Evolutionary conservation across 2,797 vertebrate genomes (phyloP), one percentile per base, ranked within the genome.

Genomic region (Lophius americanus): DNA sequence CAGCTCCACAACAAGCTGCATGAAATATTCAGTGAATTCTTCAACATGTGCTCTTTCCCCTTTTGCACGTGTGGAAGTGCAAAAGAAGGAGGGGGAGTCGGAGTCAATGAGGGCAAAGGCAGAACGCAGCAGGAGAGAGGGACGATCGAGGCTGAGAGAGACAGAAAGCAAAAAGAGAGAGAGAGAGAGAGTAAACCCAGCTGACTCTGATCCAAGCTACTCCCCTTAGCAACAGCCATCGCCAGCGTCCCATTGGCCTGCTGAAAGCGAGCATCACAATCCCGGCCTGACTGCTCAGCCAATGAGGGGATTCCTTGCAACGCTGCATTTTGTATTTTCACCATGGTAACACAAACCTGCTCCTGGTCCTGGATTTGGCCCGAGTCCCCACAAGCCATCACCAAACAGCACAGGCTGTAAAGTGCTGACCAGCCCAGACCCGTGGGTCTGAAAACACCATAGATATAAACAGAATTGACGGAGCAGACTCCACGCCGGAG

Each of bases 181-280:
- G 59, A 54, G 58, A 75, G 67, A 82, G 80, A 84, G 84, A 89
- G 70, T 85, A 54, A 89, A 86, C 83, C 86, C 88, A 92, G 92
- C 92, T 93, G 93, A 93, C 86, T 91, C 70, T 68, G 82, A 79
- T 92, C 85, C 86, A 92, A 91, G 93, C 85, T 84, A 91, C 93
- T 93, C 92, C 92, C 92, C 93, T 90, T 94, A 95, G 94, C 93
- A 95, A 95, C 94, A 94, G 92, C 79, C 66, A 82, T 57, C 66
- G 88, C 64, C 62, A 38, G 69, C 53, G 52, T 84, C 88, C 88
- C 84, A 95, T 94, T 95, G 93, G 94, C 88, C 74, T 1, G 64
- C 83, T 86, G 84, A 85, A 88, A 84, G 90, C 84, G 78, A 12
- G 72, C 92, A 93, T 94, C 93, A 94, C 87, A 84, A 90, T 87